phyloP scores from a whole-genome alignment of 2,797 vertebrate species.

The Syngnathus rostellatus region DNA sequence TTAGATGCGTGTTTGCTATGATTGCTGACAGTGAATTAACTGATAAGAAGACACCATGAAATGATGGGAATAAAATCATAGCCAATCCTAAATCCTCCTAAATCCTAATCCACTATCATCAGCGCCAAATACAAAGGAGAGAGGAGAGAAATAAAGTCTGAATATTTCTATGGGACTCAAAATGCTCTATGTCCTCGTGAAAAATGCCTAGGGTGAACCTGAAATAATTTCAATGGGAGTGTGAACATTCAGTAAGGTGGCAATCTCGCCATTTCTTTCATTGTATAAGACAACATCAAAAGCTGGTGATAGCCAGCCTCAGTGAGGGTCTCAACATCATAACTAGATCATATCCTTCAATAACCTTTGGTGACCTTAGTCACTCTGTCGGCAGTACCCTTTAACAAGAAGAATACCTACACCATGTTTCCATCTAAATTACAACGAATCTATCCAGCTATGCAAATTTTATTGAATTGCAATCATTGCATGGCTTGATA shows the following conservation, averaged over 20 bases:
- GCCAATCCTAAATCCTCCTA: neutral
- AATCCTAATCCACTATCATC: conserved; percentile 1
- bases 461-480: neutral
- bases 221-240: too few relatives aligned
- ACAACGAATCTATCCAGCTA: neutral
- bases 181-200: too few relatives aligned
- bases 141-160: neutral
- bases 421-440: neutral
- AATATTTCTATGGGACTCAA: neutral
- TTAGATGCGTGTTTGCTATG: neutral
- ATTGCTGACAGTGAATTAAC: neutral
- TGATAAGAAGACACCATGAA: neutral
- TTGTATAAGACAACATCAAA: neutral
- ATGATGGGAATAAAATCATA: neutral
- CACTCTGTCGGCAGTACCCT: neutral
- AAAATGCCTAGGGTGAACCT: too few relatives aligned
- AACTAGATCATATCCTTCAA: neutral
- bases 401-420: neutral
- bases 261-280: too few relatives aligned
- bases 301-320: neutral
- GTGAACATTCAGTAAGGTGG: too few relatives aligned
- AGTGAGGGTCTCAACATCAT: neutral
- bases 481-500: neutral
- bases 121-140: conserved; percentile 1
- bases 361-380: neutral